phyloP scores from a whole-genome alignment of 1,140 invertebrate genomes.

The Diachasma alloeum region DNA sequence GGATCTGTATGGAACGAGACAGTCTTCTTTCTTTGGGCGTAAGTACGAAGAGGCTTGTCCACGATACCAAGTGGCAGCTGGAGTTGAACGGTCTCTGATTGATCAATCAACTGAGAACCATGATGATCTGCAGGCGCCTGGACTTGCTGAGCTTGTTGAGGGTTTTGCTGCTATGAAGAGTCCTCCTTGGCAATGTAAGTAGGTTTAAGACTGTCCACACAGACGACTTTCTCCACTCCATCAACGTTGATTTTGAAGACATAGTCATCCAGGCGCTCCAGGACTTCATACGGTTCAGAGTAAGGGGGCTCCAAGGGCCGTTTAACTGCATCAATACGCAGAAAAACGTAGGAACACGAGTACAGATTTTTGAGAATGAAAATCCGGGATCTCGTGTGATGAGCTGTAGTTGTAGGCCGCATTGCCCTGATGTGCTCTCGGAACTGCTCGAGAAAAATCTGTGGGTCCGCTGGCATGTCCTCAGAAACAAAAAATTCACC shows the following conservation, averaged over 20 bases:
- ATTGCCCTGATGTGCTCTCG: conserved; percentile 24
- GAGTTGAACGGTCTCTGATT: not conserved
- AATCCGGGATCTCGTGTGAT: too few relatives aligned
- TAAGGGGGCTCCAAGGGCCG: conserved; percentile 30
- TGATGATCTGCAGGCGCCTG: too few relatives aligned
- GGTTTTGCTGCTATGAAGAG: not conserved
- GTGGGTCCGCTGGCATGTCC: not conserved
- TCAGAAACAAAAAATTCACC: conserved; percentile 49
- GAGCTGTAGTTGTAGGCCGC: too few relatives aligned
- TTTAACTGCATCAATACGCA: conserved; percentile 29
- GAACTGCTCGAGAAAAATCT: conserved; percentile 28
- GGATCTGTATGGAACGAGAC: not conserved
- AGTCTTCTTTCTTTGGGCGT: not conserved
- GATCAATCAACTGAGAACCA: too few relatives aligned
- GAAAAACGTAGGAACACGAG: conserved; percentile 30
- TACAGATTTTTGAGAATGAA: conserved; percentile 31
- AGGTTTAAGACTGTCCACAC: conserved; percentile 28
- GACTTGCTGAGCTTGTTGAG: not conserved
- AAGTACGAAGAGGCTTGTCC: not conserved
- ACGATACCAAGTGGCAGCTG: too few relatives aligned
- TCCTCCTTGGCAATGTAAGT: conserved; percentile 14
- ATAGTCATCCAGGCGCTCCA: not conserved
- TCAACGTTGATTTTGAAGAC: not conserved
- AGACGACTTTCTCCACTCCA: conserved; percentile 8
- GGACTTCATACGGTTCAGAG: conserved; percentile 23